These are phyloP conservation scores for Opisthograptis luteolata DNA, from an alignment of 2,888 invertebrate species.

Conservation along the genomic window DNA sequence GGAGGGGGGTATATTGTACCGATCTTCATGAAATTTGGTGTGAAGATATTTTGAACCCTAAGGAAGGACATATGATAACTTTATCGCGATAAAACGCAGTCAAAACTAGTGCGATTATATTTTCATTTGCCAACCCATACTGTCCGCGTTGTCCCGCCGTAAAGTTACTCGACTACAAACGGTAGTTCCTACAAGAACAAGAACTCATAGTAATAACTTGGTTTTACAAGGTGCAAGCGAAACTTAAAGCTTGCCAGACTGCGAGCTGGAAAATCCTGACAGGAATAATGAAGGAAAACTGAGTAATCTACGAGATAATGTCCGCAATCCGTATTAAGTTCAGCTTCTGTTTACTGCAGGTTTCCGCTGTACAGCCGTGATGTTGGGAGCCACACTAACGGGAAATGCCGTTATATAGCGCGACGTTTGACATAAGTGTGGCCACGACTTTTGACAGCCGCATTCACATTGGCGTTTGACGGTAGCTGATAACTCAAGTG, in stretches of 20 bases:
- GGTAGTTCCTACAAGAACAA: constrained; percentile 27
- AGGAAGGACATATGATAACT: too few species aligned
- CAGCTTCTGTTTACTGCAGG: neutral
- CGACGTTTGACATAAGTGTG: too few species aligned
- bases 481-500: too few species aligned
- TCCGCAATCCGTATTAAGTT: neutral
- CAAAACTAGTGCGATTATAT: neutral
- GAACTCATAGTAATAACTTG: constrained; percentile 28
- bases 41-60: too few species aligned
- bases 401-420: too few species aligned
- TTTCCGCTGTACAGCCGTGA: too few species aligned
- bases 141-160: neutral
- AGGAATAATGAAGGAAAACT: constrained; percentile 13
- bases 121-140: constrained; percentile 3
- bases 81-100: too few species aligned
- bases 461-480: too few species aligned
- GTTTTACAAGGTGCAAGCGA: constrained; percentile 33
- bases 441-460: too few species aligned
- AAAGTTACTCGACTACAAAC: constrained; percentile 31
- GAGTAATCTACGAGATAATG: constrained; percentile 3
- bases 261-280: constrained; percentile 1
- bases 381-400: too few species aligned
- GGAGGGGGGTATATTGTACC: too few species aligned
- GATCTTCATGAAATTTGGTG: too few species aligned
- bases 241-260: constrained; percentile 13